Conservation (phyloP, 2,113 vertebrate species). For the Eulemur rufifrons region DNA sequence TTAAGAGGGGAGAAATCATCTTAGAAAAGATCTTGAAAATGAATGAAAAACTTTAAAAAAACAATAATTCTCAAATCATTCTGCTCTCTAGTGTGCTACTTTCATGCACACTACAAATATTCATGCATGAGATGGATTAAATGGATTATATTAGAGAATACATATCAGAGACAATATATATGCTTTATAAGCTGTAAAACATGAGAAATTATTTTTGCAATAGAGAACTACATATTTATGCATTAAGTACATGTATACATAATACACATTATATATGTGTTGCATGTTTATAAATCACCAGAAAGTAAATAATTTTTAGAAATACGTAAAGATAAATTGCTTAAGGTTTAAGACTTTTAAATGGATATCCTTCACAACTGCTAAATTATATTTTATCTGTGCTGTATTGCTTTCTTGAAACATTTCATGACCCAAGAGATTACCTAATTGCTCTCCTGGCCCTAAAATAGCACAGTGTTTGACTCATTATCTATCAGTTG, state of each 20-base stretch:
- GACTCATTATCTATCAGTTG: neutral
- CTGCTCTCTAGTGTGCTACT: neutral
- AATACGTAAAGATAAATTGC: neutral
- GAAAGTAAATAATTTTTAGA: neutral
- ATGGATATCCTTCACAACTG: neutral
- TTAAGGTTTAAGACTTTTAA: neutral
- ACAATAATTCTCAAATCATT: neutral
- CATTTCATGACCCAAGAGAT: neutral
- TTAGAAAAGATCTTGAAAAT: conserved; percentile 19
- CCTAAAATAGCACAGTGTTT: conserved; percentile 23
- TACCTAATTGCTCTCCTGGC: neutral
- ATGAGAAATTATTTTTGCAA: neutral
- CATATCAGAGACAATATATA: neutral
- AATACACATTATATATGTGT: neutral
- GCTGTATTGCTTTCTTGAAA: neutral
- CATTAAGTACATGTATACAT: neutral
- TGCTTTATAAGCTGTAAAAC: neutral
- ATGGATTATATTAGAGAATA: neutral
- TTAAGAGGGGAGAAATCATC: neutral
- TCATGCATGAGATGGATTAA: neutral
- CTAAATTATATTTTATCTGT: conserved; percentile 20
- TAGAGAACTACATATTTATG: neutral
- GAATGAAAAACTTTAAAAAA: neutral
- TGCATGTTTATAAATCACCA: neutral
- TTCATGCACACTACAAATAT: neutral